Base-by-base conservation (phyloP, 2,797 vertebrate genomes). In the Meriones psammophilus region DNA sequence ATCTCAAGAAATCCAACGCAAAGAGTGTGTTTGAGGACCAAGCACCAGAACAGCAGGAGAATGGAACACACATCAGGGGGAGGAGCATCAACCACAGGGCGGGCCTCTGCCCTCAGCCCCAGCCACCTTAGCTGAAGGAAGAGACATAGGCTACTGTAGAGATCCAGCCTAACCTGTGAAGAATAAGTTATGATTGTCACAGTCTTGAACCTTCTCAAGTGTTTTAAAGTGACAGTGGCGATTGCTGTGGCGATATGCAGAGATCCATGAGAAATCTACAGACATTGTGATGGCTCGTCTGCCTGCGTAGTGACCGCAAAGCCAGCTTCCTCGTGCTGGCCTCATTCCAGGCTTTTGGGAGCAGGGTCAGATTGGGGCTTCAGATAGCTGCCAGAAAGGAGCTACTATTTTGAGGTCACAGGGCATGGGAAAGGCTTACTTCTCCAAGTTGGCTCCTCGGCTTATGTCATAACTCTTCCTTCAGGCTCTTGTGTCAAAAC, bases 361-460 rank as follows among this genome's bases (percentile, higher is more conserved):
- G 93, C 91, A 94, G 94, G 96, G 92, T 39, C 83, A 97, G 95
- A 96, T 96, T 73, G 93, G 95, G 39, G 46, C 96, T 97, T 90
- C 81, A 71, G 94, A 94, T 78, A 93, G 96, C 68, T 50, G 39
- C 79, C 88, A 77, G 92, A 92, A 95, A 85, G 85, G 88, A 97
- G 97, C 97, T 96, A 93, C 91, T 94, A 89, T 92, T 94, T 97
- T 94, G 0, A 77, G 84, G 68, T 60, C 46, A 97, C 62, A 95
- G 97, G 96, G 96, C 98, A 96, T 97, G 97, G 96, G 97, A 98
- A 98, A 92, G 58, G 78, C 88, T 93, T 94, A 50, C 42, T 81
- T 33, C 93, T 86, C 88, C 93, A 92, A 96, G 6, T 22, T 60
- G 62, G 81, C 15, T n/a, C 0, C 93, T 87, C 0, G 13, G n/a